Evolutionary conservation across 2,888 invertebrate species (phyloP).

Genomic region (Drosophila percnosoma): DNA sequence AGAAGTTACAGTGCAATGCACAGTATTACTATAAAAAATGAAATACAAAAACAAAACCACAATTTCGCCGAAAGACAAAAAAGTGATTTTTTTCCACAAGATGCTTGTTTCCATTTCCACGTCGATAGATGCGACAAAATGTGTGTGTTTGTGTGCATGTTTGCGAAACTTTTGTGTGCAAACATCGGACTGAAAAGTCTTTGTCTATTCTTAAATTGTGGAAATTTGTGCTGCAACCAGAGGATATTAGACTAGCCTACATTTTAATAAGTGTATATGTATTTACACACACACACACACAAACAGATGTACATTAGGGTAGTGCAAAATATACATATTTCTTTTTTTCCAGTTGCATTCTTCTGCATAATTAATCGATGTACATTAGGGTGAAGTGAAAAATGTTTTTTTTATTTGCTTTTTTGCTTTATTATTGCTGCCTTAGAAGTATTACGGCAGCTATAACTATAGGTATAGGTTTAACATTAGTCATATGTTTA

Average conservation of each 20-base stretch:
- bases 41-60: slow-evolving; percentile 62
- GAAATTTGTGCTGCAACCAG: slow-evolving; percentile 17
- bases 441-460: neutral
- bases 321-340: neutral
- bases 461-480: neutral
- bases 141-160: slow-evolving; percentile 14
- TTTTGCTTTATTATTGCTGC: neutral
- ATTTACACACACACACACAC: neutral
- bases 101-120: slow-evolving; percentile 46
- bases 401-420: neutral
- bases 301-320: neutral
- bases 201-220: slow-evolving; percentile 38
- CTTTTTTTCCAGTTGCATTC: neutral
- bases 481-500: neutral
- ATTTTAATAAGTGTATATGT: slow-evolving; percentile 39
- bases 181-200: slow-evolving; percentile 30
- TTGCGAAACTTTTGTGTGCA: slow-evolving; percentile 31
- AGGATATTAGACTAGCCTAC: slow-evolving; percentile 49
- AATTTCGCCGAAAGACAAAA: slow-evolving; percentile 67
- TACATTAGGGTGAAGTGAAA: neutral
- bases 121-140: slow-evolving; percentile 27
- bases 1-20: slow-evolving; percentile 55
- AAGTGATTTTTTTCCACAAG: slow-evolving; percentile 49
- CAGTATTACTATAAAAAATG: slow-evolving; percentile 50
- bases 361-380: neutral